Evolutionary conservation across 2,797 vertebrate species (phyloP).

Genomic region (Ataeniobius toweri): DNA sequence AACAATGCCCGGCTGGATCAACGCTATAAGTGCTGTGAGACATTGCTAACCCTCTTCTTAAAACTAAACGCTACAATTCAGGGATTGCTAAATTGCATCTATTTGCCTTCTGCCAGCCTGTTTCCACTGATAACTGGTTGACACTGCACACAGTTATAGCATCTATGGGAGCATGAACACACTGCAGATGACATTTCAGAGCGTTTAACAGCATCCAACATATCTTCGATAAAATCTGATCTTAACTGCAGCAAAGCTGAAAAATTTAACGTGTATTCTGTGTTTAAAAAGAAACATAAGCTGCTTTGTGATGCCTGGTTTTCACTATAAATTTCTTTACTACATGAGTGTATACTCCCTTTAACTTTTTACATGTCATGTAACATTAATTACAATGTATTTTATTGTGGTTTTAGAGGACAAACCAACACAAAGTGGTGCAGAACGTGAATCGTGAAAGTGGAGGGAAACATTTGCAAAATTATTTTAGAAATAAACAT

Average conservation of each 20-base stretch:
- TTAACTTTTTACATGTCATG: background rate
- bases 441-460: background rate
- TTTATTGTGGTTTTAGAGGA: background rate
- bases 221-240: constrained; percentile 32
- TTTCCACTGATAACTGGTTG: constrained; percentile 39
- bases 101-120: constrained; percentile 58
- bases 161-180: constrained; percentile 52
- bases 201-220: constrained; percentile 40
- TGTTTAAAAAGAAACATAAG: constrained; percentile 15
- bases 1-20: constrained; percentile 53
- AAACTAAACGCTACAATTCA: constrained; percentile 54
- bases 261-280: constrained; percentile 13
- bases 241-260: constrained; percentile 2
- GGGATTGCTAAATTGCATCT: constrained; percentile 34
- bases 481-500: background rate
- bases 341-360: background rate
- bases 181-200: constrained; percentile 49
- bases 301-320: background rate
- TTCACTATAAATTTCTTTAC: background rate
- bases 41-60: constrained; percentile 39
- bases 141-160: constrained; percentile 38
- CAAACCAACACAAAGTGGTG: background rate
- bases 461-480: background rate
- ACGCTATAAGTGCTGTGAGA: constrained; percentile 50
- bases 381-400: background rate